A percentile compares a stretch with the other conserved stretches of the same genome.
Evolutionary conservation across 1,140 invertebrate species (phyloP).

Genomic region (Capitella teleta): DNA sequence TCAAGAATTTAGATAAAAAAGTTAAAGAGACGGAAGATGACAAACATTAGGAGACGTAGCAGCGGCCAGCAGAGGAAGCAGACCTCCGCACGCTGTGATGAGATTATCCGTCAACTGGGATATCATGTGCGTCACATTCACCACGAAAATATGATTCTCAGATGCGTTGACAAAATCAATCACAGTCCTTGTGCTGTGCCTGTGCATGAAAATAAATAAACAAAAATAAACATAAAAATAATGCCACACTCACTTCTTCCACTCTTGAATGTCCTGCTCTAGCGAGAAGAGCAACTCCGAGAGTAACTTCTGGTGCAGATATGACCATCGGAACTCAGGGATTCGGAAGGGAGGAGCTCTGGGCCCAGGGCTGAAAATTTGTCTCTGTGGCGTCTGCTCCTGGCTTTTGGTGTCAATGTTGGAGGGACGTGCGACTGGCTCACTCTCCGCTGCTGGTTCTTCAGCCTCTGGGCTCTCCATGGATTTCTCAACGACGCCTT

Average conservation of each 20-base stretch:
- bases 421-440: neutral
- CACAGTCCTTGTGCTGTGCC: conserved; percentile 90
- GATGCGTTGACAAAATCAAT: conserved; percentile 85
- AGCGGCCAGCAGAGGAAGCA: conserved; percentile 88
- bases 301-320: conserved; percentile 90
- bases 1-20: too few relatives aligned
- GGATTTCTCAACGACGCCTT: neutral
- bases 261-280: conserved; percentile 93
- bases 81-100: conserved; percentile 95
- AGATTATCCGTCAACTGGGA: conserved; percentile 97
- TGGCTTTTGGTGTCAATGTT: conserved; percentile 5
- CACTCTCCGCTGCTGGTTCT: neutral
- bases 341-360: conserved; percentile 94
- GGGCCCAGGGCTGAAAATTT: conserved; percentile 82
- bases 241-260: conserved; percentile 46
- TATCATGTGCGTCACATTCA: conserved; percentile 97
- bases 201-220: conserved; percentile 34
- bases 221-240: neutral
- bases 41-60: conserved; percentile 96
- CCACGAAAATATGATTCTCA: conserved; percentile 97
- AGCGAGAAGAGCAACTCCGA: conserved; percentile 94
- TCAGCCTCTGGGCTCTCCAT: conserved; percentile 8
- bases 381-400: neutral
- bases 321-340: conserved; percentile 95
- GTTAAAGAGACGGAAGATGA: too few relatives aligned